Conservation (phyloP, 1,140 invertebrate species). For the Brachionus rubens region DNA sequence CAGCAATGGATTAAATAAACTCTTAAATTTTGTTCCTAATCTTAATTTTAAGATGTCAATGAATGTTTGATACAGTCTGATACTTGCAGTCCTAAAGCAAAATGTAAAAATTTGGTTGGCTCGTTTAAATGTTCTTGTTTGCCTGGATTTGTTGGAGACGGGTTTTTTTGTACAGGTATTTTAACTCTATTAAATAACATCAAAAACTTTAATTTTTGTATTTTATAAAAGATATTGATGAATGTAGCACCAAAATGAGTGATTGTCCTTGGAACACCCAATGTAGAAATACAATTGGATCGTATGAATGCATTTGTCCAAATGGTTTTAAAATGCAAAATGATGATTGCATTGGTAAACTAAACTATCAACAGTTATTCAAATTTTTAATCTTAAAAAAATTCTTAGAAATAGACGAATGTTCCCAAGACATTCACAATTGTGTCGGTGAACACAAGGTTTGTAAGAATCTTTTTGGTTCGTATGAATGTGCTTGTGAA, state of each 20-base stretch:
- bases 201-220: background rate
- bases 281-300: slow-evolving; percentile 42
- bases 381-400: no score
- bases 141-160: slow-evolving; percentile 51
- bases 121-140: slow-evolving; percentile 39
- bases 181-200: background rate
- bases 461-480: slow-evolving; percentile 41
- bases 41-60: slow-evolving; percentile 11
- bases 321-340: background rate
- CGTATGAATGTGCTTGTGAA: slow-evolving; percentile 38
- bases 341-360: background rate
- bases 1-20: no score
- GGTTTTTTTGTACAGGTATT: background rate
- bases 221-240: slow-evolving; percentile 41
- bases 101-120: slow-evolving; percentile 33
- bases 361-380: no score
- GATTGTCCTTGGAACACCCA: background rate
- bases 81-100: background rate
- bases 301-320: slow-evolving; percentile 20
- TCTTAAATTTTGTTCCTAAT: no score
- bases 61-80: slow-evolving; percentile 13
- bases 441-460: background rate
- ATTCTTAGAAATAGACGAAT: slow-evolving; percentile 45
- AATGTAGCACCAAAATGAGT: background rate
- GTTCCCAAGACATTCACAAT: slow-evolving; percentile 8